Evolutionary conservation across 2,797 vertebrate genomes (phyloP).

Genomic region (Babyrousa celebensis): DNA sequence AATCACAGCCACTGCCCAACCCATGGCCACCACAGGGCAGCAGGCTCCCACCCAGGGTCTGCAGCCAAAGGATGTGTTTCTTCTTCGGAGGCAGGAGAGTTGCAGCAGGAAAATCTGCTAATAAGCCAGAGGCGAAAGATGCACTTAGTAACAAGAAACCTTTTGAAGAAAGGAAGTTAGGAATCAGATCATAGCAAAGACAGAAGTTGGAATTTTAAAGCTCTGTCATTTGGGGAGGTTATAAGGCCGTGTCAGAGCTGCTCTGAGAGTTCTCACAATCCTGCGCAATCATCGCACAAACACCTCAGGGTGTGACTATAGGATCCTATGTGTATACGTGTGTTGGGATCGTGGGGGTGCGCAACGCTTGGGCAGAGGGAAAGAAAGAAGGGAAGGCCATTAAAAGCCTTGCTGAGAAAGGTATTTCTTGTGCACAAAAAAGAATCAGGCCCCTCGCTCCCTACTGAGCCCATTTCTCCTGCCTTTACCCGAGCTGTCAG

Average conservation of each 20-base stretch:
- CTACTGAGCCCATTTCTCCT: conserved; percentile 94
- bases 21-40: not conserved
- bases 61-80: not conserved
- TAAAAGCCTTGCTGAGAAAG: conserved; percentile 93
- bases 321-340: conserved; percentile 54
- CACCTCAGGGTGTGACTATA: conserved; percentile 45
- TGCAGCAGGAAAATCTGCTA: not conserved
- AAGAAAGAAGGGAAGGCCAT: conserved; percentile 81
- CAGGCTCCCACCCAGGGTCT: not conserved
- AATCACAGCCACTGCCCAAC: not conserved
- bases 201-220: conserved; percentile 64
- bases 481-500: conserved; percentile 98
- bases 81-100: not conserved
- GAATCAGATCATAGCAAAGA: conserved; percentile 79
- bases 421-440: conserved; percentile 92
- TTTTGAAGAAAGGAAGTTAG: conserved; percentile 38
- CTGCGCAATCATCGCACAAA: conserved; percentile 66
- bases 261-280: conserved; percentile 82
- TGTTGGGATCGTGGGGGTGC: conserved; percentile 47
- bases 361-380: not conserved
- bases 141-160: conserved; percentile 29
- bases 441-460: conserved; percentile 91
- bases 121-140: not conserved
- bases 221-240: conserved; percentile 52
- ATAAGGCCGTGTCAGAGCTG: conserved; percentile 21